Base-by-base conservation (phyloP, 2,113 vertebrate genomes). In the Chauna torquata region DNA sequence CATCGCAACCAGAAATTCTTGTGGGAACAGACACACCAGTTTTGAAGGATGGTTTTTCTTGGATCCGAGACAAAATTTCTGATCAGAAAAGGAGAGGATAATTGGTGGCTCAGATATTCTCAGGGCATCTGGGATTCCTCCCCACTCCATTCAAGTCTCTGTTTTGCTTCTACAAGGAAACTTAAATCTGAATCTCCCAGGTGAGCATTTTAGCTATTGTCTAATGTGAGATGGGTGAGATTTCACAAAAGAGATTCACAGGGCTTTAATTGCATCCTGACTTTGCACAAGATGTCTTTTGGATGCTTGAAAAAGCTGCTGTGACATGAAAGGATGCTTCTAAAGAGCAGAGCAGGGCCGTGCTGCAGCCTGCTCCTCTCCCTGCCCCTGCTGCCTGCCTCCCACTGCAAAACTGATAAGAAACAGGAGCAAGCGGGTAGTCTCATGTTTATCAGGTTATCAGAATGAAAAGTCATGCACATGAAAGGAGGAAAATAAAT, bases 181-280 rank as follows among this genome's bases (percentile, higher is more conserved):
- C 66, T 68, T 84, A 36, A 72, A 55, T 42, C 66, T 42, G 38
- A 88, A 64, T 86, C 52, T 94, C 71, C 75, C 79, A 59, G 79
- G 71, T 76, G 94, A 88, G 38, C 34, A 20, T 44, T 90, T 92
- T 38, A 59, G 57, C 57, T 69, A 57, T 92, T 97, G 81, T 89
- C 74, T 91, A 71, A 86, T 28, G 30, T 50, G 84, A 55, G 74
- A 58, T 47, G 66, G 66, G 71, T 86, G 79, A 80, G 54, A 65
- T 80, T 34, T 92, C 94, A 88, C 66, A 94, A 44, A 88, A 44
- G 57, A 85, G 38, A 28, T 88, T 74, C 44, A 9, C 20, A 13
- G 75, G 30, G 42, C 69, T 93, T 86, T 86, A 80, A 88, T 25
- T 93, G 58, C 54, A 72, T 62, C 62, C 88, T 83, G 71, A 83